phyloP scores from a whole-genome alignment of 30 jellyfish, hydroid and myxozoan genomes.

The Pseudorhiza aurosa region DNA sequence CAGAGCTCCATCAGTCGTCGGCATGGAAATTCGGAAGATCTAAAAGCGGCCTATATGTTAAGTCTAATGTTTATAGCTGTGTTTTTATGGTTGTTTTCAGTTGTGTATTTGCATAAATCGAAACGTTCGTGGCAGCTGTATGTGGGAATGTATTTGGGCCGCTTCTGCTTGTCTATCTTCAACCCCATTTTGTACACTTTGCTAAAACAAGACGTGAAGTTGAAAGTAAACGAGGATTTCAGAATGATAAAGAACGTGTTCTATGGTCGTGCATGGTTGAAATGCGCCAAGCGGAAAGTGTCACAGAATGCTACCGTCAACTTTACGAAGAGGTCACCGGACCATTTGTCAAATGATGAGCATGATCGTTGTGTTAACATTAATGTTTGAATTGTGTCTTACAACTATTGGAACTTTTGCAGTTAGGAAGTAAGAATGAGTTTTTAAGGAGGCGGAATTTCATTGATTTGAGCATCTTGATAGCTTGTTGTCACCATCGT shows the following conservation, averaged over 20 bases:
- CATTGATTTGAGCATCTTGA: no score
- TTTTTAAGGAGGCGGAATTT: no score
- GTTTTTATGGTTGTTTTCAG: background rate
- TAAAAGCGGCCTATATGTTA: constrained; percentile 9
- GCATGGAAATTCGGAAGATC: background rate
- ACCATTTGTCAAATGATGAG: no score
- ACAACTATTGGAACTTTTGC: no score
- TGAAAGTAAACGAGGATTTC: constrained; percentile 1
- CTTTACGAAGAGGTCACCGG: no score
- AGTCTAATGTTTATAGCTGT: constrained; percentile 25
- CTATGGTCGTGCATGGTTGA: background rate
- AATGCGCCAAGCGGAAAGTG: background rate
- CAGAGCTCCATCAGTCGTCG: background rate
- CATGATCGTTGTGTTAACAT: no score
- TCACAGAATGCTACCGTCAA: background rate
- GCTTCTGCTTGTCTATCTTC: constrained; percentile 29
- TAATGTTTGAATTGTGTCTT: no score
- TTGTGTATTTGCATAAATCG: background rate
- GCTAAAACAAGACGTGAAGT: constrained; percentile 16
- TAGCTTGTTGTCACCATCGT: no score
- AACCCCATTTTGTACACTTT: constrained; percentile 49
- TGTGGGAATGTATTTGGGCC: constrained; percentile 38
- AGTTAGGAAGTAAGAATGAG: no score
- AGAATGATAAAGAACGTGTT: background rate
- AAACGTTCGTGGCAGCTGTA: background rate